These are phyloP conservation scores for Vimba vimba DNA, from an alignment of 2,113 vertebrate species.

Conservation along the genomic window DNA sequence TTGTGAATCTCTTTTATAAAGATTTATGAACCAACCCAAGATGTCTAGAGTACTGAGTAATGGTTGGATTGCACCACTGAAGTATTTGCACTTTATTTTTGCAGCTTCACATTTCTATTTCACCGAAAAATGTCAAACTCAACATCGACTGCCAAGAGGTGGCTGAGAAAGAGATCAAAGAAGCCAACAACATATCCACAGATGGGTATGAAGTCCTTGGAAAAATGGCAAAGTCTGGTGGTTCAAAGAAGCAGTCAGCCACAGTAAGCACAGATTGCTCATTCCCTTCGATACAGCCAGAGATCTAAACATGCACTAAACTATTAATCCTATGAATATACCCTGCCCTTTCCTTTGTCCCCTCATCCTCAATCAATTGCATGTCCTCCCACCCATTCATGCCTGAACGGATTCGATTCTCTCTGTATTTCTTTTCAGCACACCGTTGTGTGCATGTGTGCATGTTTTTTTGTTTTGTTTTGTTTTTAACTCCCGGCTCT, in stretches of 20 bases:
- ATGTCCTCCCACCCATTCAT: conserved; percentile 10
- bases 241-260: conserved; percentile 85
- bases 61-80: conserved; percentile 47
- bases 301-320: background rate
- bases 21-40: background rate
- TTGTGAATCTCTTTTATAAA: background rate
- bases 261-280: conserved; percentile 80
- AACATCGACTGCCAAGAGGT: conserved; percentile 93
- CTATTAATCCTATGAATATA: background rate
- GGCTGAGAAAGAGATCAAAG: conserved; percentile 90
- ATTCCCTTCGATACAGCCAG: background rate
- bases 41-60: conserved; percentile 7
- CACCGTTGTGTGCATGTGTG: conserved; percentile 47
- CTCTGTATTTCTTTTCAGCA: conserved; percentile 42
- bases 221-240: conserved; percentile 81
- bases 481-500: conserved; percentile 52
- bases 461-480: conserved; percentile 27
- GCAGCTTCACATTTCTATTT: conserved; percentile 91
- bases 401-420: background rate
- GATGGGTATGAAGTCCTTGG: conserved; percentile 96
- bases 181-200: conserved; percentile 89
- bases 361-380: background rate
- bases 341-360: background rate
- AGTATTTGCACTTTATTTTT: conserved; percentile 53
- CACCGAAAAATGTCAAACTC: conserved; percentile 90